Evolutionary conservation across 2,113 vertebrate genomes (phyloP), one percentile per base, ranked within the genome.

Genomic region (Pholis gunnellus): DNA sequence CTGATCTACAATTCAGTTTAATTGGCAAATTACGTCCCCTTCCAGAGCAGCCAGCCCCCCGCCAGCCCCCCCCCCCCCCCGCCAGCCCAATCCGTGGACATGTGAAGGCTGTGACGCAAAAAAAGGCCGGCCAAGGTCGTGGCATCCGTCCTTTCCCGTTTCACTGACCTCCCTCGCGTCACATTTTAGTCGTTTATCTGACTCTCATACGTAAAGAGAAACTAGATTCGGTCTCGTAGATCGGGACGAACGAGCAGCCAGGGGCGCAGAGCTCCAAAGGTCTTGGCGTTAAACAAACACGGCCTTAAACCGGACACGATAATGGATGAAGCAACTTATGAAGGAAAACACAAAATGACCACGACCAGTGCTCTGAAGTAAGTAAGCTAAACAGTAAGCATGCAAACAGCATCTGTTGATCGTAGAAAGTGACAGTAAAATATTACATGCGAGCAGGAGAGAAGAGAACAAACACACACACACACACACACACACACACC

Each of bases 151-250:
- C 20, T 44, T 65, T 61, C 57, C 15, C 34, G 22, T 2, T n/a
- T 52, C 59, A 14, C 60, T 52, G 60, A 20, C 44, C 61, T 74
- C 4, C 38, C 48, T 77, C 3, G 44, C 60, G 13, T 59, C 57
- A 78, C 75, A 64, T 75, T 63, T 72, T 1, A 15, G n/a, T 60
- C 13, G 54, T 73, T 84, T 82, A 69, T 83, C 38, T 40, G 64
- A 36, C 42, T 60, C 22, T 44, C 25, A 50, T 63, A 48, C 5
- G 9, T 1, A 63, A 57, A 50, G 1, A 61, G 9, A 64, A 56
- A 65, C 22, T 0, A 22, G 40, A 27, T 3, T 31, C 14, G 1
- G 11, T 38, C 18, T 4, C 5, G 15, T 31, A 22, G 5, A 36
- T 20, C 29, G 38, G 2, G 29, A 72, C 14, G 60, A 67, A 54